Conservation (phyloP, 2,113 vertebrate genomes). For the Melanocharis versteri region DNA sequence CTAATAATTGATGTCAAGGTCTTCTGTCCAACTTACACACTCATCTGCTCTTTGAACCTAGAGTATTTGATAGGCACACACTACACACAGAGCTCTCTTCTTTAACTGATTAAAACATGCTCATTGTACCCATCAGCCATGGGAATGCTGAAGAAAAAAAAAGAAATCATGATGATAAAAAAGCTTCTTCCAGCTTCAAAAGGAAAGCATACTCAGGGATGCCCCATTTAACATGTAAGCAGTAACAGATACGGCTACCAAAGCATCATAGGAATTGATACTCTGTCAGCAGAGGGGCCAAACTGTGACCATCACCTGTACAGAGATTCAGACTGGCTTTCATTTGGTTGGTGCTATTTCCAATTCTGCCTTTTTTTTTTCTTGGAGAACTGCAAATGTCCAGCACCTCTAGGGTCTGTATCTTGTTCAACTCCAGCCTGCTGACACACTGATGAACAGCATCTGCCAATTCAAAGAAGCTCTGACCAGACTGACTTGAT, state of each 20-base stretch:
- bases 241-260: not conserved
- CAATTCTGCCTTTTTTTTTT: not conserved
- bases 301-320: not conserved
- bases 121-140: not conserved
- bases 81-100: not conserved
- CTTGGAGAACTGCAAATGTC: not conserved
- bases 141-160: not conserved
- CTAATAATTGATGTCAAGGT: constrained; percentile 34
- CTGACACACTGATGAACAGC: not conserved
- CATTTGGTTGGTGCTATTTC: not conserved
- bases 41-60: constrained; percentile 17
- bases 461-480: not conserved
- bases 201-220: not conserved
- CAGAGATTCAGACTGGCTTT: not conserved
- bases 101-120: not conserved
- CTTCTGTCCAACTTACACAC: not conserved
- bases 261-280: not conserved
- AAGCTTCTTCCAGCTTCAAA: not conserved
- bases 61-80: not conserved
- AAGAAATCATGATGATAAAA: not conserved
- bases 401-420: not conserved
- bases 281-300: not conserved
- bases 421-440: not conserved
- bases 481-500: not conserved
- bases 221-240: not conserved